Evolutionary conservation across 37 sponge, comb jelly and placozoan genomes (phyloP), one percentile per base, ranked within the genome.

Genomic region (Crambe crambe): DNA sequence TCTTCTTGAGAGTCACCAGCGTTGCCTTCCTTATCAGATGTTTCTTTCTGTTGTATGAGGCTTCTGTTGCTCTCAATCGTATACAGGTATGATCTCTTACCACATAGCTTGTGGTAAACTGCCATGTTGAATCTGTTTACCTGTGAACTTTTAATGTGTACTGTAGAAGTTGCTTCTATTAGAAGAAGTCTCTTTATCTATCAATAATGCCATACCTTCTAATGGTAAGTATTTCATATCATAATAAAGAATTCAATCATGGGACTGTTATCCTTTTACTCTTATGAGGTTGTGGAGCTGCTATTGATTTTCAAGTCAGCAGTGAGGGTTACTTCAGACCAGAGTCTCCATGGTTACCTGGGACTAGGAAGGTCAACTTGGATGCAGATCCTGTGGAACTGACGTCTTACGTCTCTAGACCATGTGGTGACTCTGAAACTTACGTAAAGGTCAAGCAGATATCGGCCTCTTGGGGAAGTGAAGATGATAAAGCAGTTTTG

Each of bases 11-110:
- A 2, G 37, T 38, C 12, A 80, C 64, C 22, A 35, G 68, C 26
- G 15, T 76, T 26, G 18, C 32, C 2, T 85, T 69, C 47, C 27
- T 90, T 0, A 31, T 78, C 1, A 39, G 47, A 6, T 58, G 43
- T 58, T 51, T 75, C 20, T 81, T 81, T 35, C 5, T 44, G 20
- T 1, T 75, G 0, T 59, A 8, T 42, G 87, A 87, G 40, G 87
- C 77, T 2, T 34, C 9, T 1, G 82, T 87, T 36, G 70, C 82
- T 9, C 10, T 80, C 56, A 23, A 22, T 1, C 71, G 82, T 12
- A 87, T 87, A 21, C 70, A 87, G 82, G 87, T 87, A 54, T 21
- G 34, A 23, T n/a, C n/a, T n/a, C n/a, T n/a, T n/a, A n/a, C n/a
- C n/a, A n/a, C n/a, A n/a, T n/a, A n/a, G n/a, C n/a, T n/a, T n/a